These are phyloP conservation scores for Pasiphila rectangulata DNA, from an alignment of 2,888 invertebrate genomes.

Conservation along the genomic window DNA sequence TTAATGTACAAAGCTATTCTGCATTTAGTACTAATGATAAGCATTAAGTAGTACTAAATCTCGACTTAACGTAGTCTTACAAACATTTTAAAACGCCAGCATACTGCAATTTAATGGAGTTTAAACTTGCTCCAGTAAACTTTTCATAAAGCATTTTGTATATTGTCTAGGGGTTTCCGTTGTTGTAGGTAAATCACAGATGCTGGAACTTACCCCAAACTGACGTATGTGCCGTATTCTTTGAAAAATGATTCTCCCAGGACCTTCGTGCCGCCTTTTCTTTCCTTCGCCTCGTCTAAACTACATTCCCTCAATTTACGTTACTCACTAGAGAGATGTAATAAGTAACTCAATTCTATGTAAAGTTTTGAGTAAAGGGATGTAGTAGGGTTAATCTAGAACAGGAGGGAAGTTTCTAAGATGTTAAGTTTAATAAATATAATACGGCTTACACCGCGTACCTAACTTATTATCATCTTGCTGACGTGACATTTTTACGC, in stretches of 20 bases:
- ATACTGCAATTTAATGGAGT: too few species aligned
- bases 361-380: conserved; percentile 14
- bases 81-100: too few species aligned
- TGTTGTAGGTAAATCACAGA: conserved; percentile 57
- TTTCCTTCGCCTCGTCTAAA: conserved; percentile 49
- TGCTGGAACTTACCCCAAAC: conserved; percentile 56
- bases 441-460: too few species aligned
- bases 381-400: too few species aligned
- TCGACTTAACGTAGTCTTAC: too few species aligned
- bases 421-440: too few species aligned
- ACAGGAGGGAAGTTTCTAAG: too few species aligned
- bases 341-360: conserved; percentile 34
- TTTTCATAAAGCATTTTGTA: conserved; percentile 38
- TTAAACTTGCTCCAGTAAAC: conserved; percentile 25
- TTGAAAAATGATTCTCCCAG: conserved; percentile 69
- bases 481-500: too few species aligned
- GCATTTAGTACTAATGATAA: too few species aligned
- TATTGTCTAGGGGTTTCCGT: conserved; percentile 30
- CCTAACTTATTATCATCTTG: too few species aligned
- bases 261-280: conserved; percentile 53
- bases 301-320: conserved; percentile 62
- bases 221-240: conserved; percentile 47
- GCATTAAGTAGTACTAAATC: too few species aligned
- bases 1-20: too few species aligned
- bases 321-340: conserved; percentile 47